phyloP scores from a whole-genome alignment of 2,797 vertebrate species.

The Rhinogobio ventralis region DNA sequence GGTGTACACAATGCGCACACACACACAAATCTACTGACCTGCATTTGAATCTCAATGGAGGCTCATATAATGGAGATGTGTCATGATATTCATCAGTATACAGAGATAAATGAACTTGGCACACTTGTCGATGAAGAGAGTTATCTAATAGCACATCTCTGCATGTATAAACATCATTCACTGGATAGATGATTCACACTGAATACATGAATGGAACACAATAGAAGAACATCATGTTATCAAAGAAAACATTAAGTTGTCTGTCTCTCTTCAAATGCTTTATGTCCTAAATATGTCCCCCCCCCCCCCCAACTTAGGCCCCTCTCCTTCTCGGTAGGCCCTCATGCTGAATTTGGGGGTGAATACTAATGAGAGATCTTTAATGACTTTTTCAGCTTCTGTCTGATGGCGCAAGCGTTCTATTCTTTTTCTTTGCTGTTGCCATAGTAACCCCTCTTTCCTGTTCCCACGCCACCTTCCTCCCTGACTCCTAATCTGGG shows the following conservation, averaged over 20 bases:
- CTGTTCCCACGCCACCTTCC: constrained; percentile 57
- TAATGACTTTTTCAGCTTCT: constrained; percentile 84
- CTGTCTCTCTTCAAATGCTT: constrained; percentile 27
- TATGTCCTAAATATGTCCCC: constrained; percentile 3
- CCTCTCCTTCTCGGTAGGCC: constrained; percentile 5
- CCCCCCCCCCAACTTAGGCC: constrained; percentile 12
- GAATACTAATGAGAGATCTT: constrained; percentile 89
- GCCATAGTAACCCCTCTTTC: constrained; percentile 60
- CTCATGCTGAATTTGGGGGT: constrained; percentile 65
- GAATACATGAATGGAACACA: constrained; percentile 4
- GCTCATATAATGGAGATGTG: constrained; percentile 57
- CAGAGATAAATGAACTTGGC: constrained; percentile 60
- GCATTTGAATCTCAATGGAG: constrained; percentile 51
- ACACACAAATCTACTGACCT: constrained; percentile 50
- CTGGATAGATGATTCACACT: background rate
- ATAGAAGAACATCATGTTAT: background rate
- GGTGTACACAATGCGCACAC: constrained; percentile 24
- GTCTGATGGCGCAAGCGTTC: constrained; percentile 44
- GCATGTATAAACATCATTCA: constrained; percentile 1
- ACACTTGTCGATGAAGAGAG: background rate
- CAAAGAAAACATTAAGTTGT: constrained; percentile 33
- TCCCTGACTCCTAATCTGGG: constrained; percentile 45
- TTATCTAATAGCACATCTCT: constrained; percentile 26
- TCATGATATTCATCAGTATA: constrained; percentile 65
- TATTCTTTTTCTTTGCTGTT: constrained; percentile 54